Conservation (phyloP, 2,888 invertebrate species). For the Chironomus riparius region DNA sequence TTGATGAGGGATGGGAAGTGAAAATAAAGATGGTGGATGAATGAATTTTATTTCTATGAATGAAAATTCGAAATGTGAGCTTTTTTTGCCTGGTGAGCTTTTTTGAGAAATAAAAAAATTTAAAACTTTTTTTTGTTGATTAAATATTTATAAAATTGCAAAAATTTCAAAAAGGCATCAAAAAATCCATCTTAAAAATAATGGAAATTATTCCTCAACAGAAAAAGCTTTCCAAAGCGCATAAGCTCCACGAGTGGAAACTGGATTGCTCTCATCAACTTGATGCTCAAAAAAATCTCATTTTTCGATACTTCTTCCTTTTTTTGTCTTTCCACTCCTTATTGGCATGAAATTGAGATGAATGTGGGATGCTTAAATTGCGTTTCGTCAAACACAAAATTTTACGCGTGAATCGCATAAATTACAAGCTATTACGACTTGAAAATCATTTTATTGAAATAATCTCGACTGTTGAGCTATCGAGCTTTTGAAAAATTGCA, state of each 20-base stretch:
- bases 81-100: not conserved
- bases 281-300: not conserved
- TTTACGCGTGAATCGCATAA: too few relatives aligned
- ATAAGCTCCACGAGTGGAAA: not conserved
- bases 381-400: too few relatives aligned
- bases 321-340: not conserved
- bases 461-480: too few relatives aligned
- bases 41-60: not conserved
- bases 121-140: not conserved
- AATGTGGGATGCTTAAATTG: not conserved
- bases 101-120: not conserved
- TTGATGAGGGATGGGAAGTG: not conserved
- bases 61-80: not conserved
- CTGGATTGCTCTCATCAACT: not conserved
- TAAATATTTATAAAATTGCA: too few relatives aligned
- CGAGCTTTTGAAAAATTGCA: too few relatives aligned
- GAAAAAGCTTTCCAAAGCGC: not conserved
- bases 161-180: not conserved
- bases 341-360: not conserved
- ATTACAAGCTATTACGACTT: too few relatives aligned
- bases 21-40: not conserved
- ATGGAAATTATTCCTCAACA: not conserved
- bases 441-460: too few relatives aligned
- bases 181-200: not conserved
- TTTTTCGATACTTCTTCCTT: not conserved